Conservation (phyloP, 2,888 invertebrate genomes). For the Leptothorax acervorum region DNA sequence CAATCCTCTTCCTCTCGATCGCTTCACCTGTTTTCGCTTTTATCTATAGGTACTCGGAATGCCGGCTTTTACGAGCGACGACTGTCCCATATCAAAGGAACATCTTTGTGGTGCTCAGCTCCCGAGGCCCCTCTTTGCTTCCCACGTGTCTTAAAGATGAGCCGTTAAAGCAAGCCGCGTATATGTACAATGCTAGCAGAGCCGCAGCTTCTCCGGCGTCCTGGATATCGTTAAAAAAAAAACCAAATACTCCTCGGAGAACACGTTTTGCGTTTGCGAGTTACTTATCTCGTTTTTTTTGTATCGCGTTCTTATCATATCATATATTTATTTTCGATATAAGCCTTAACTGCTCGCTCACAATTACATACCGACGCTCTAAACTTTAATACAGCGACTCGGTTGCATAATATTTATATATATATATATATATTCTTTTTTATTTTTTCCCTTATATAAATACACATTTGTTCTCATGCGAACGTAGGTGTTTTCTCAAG, state of each 20-base stretch:
- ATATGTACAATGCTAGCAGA: conserved; percentile 72
- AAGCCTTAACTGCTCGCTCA: conserved; percentile 61
- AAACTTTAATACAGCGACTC: conserved; percentile 48
- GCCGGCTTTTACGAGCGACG: neutral
- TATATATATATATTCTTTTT: conserved; percentile 19
- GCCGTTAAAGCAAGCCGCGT: conserved; percentile 70
- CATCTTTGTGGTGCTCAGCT: neutral
- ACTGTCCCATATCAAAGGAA: neutral
- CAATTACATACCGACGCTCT: conserved; percentile 54
- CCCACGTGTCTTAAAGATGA: conserved; percentile 16
- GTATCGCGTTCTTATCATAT: conserved; percentile 17
- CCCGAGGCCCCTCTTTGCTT: neutral
- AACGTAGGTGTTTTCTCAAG: conserved; percentile 18
- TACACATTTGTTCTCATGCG: conserved; percentile 27
- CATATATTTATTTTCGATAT: conserved; percentile 41
- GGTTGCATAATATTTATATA: neutral
- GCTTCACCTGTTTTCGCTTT: neutral
- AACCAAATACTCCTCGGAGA: conserved; percentile 55
- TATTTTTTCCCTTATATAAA: conserved; percentile 49
- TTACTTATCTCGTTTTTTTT: conserved; percentile 35
- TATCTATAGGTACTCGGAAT: neutral
- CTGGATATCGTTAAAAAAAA: conserved; percentile 46
- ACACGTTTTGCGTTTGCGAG: conserved; percentile 41
- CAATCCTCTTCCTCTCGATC: neutral
- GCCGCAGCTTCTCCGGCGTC: conserved; percentile 46